These are phyloP conservation scores for Dasypolia templi DNA, from an alignment of 2,888 invertebrate species.

Conservation along the genomic window DNA sequence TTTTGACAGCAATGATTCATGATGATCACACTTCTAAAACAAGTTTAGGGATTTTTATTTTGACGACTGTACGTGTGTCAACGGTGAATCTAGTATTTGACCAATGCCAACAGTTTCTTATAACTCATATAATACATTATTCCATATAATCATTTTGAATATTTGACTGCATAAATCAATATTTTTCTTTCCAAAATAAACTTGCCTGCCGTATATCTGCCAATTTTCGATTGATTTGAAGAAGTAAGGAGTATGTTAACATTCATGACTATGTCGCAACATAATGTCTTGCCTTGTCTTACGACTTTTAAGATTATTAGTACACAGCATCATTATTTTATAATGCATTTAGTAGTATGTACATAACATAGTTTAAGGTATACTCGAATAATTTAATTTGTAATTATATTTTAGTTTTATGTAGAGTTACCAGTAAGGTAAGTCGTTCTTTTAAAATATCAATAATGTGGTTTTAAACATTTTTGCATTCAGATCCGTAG, in stretches of 20 bases:
- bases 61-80: constrained; percentile 14
- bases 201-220: constrained; percentile 66
- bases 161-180: constrained; percentile 22
- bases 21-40: constrained; percentile 11
- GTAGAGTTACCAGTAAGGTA: constrained; percentile 64
- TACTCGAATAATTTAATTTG: constrained; percentile 60
- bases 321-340: constrained; percentile 69
- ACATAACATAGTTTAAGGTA: constrained; percentile 67
- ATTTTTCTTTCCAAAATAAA: constrained; percentile 36
- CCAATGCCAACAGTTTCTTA: constrained; percentile 4
- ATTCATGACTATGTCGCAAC: constrained; percentile 69
- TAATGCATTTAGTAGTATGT: constrained; percentile 74
- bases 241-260: constrained; percentile 11
- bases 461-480: constrained; percentile 29
- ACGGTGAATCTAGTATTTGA: constrained; percentile 14
- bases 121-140: neutral
- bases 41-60: constrained; percentile 25
- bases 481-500: constrained; percentile 20
- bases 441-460: constrained; percentile 51
- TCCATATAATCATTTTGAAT: no score
- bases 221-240: constrained; percentile 47
- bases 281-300: constrained; percentile 75
- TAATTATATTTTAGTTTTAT: constrained; percentile 53
- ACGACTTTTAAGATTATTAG: constrained; percentile 45
- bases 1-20: constrained; percentile 24